phyloP scores from a whole-genome alignment of 2,113 vertebrate genomes.

The Sarotherodon lohbergeri region DNA sequence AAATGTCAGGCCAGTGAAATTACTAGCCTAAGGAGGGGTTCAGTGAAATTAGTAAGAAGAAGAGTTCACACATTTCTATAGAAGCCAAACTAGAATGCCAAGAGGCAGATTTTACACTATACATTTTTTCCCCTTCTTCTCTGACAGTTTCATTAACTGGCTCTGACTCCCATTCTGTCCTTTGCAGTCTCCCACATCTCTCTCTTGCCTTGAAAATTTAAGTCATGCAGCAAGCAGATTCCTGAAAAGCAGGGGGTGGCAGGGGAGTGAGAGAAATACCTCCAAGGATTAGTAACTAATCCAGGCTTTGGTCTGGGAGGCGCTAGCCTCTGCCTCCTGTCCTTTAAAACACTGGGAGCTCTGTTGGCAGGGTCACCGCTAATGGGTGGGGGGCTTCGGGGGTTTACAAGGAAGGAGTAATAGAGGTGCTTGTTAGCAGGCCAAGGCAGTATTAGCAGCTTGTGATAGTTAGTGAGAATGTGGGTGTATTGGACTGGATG shows the following conservation, averaged over 20 bases:
- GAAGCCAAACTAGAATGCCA: background rate
- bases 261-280: constrained; percentile 44
- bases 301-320: constrained; percentile 53
- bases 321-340: constrained; percentile 49
- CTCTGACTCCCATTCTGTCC: background rate
- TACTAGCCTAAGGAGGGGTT: background rate
- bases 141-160: constrained; percentile 20
- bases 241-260: constrained; percentile 41
- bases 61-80: background rate
- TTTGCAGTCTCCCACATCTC: background rate
- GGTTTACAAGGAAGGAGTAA: constrained; percentile 35
- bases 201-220: constrained; percentile 25
- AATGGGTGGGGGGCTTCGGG: constrained; percentile 43
- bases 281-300: constrained; percentile 65
- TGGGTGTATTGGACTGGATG: background rate
- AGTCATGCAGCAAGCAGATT: constrained; percentile 43
- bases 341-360: constrained; percentile 50
- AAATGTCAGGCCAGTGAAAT: background rate
- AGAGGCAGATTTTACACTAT: background rate
- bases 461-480: background rate
- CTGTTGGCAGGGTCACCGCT: constrained; percentile 43
- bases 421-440: constrained; percentile 44
- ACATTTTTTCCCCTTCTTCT: background rate
- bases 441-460: constrained; percentile 17
- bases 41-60: background rate